phyloP scores from a whole-genome alignment of 2,113 vertebrate genomes.

The Cathartes aura region DNA sequence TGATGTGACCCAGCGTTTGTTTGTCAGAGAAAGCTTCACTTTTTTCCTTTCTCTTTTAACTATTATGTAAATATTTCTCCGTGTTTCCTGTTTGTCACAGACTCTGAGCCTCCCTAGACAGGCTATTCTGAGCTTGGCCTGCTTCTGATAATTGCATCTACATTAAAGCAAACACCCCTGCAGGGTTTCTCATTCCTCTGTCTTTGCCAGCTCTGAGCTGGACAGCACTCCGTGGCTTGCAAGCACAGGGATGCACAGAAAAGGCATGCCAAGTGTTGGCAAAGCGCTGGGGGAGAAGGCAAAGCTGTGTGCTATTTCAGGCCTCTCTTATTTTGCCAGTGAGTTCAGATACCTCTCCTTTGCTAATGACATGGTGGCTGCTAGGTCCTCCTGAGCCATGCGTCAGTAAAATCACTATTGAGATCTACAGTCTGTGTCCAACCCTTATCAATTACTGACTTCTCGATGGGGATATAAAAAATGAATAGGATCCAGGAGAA shows the following conservation, averaged over 20 bases:
- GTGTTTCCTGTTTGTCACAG: slow-evolving; percentile 14
- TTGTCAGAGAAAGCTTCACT: not conserved
- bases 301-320: not conserved
- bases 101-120: slow-evolving; percentile 10
- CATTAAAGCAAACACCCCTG: slow-evolving; percentile 54
- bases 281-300: not conserved
- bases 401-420: not conserved
- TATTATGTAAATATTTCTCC: not conserved
- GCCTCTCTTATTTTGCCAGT: not conserved
- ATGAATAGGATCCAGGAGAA: not conserved
- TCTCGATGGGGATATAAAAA: not conserved
- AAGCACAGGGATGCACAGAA: not conserved
- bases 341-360: not conserved
- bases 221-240: not conserved
- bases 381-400: not conserved
- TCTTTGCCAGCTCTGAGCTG: slow-evolving; percentile 24
- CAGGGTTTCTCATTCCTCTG: slow-evolving; percentile 32
- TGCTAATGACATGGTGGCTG: not conserved
- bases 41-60: not conserved
- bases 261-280: not conserved
- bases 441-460: not conserved
- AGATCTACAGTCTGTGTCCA: not conserved
- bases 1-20: fast-evolving
- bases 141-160: slow-evolving; percentile 62
- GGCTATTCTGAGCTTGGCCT: slow-evolving; percentile 48